Conservation (phyloP, 2,113 vertebrate species). For the Rhinopomastus cyanomelas region DNA sequence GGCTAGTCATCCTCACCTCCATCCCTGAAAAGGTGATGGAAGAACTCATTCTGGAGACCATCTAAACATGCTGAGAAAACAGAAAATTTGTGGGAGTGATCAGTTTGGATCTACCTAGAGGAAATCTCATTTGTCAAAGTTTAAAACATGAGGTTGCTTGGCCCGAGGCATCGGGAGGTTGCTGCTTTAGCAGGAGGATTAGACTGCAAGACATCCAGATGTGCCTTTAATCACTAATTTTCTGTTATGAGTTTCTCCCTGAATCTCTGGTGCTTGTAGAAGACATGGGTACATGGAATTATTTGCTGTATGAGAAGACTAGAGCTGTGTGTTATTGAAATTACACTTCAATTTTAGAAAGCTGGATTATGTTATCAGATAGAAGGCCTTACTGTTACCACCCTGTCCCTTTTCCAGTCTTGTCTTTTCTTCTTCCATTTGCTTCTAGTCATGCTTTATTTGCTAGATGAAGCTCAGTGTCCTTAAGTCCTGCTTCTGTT, state of each 20-base stretch:
- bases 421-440: neutral
- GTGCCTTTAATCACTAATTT: too few species aligned
- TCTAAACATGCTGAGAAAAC: too few species aligned
- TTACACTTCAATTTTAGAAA: neutral
- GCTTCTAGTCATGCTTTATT: neutral
- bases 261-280: neutral
- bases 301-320: neutral
- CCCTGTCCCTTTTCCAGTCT: neutral
- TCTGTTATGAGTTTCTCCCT: neutral
- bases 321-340: neutral
- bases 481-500: neutral
- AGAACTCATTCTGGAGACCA: too few species aligned
- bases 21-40: too few species aligned
- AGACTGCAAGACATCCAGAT: too few species aligned
- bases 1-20: too few species aligned
- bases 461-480: neutral
- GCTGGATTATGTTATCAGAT: neutral
- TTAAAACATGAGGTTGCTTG: too few species aligned
- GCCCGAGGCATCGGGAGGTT: too few species aligned
- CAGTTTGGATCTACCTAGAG: too few species aligned
- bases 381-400: neutral
- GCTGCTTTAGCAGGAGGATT: too few species aligned
- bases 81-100: too few species aligned
- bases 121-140: too few species aligned
- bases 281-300: rapidly evolving